Percentiles rank a stretch among this genome's conserved stretches.
Evolutionary conservation across 2,797 vertebrate species (phyloP).

Genomic region (Xyrichtys novacula): DNA sequence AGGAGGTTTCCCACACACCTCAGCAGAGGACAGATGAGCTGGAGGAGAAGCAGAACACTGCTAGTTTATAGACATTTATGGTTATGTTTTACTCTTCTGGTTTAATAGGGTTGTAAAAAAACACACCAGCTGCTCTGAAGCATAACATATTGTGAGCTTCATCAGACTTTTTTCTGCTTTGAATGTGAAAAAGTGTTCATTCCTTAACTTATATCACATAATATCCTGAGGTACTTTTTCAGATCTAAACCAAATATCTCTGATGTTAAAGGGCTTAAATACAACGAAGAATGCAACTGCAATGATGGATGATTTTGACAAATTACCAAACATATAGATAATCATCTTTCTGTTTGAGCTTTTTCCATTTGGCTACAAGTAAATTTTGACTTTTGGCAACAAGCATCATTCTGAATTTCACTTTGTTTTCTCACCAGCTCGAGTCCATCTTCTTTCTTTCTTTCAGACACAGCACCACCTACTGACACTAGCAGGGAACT

Average conservation of each 20-base stretch:
- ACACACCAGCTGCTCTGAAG: background rate
- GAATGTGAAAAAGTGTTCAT: no score
- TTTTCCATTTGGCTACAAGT: background rate
- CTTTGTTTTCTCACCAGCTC: constrained; percentile 87
- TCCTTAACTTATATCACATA: no score
- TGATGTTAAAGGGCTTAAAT: background rate
- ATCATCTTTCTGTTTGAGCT: background rate
- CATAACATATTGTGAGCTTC: no score
- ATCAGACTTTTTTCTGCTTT: no score
- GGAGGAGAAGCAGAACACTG: background rate
- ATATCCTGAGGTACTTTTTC: background rate
- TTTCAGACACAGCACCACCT: constrained; percentile 82
- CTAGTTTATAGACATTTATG: background rate
- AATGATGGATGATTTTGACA: background rate
- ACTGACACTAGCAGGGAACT: constrained; percentile 86
- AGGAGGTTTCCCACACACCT: constrained; percentile 92
- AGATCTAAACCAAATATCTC: background rate
- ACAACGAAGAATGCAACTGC: background rate
- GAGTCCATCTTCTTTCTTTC: constrained; percentile 80
- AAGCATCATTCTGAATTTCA: background rate
- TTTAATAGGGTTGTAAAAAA: no score
- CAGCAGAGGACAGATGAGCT: constrained; percentile 93
- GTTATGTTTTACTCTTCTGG: background rate
- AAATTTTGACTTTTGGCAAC: background rate
- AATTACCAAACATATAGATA: background rate